phyloP scores from a whole-genome alignment of 2,888 invertebrate genomes.

The Aphidoletes aphidimyza region DNA sequence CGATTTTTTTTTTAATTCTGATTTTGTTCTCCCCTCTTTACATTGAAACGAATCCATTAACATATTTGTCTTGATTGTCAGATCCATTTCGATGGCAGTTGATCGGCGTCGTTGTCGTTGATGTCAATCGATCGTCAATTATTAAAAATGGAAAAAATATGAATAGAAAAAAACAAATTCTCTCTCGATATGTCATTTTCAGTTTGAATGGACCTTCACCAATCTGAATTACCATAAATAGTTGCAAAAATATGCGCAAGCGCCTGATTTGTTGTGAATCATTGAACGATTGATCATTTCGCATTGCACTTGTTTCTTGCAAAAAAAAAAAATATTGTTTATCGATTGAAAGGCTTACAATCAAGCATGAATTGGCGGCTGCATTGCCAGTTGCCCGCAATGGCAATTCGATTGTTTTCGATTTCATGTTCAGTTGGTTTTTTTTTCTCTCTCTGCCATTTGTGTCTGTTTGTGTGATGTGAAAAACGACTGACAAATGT shows the following conservation, averaged over 20 bases:
- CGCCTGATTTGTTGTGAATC: not conserved
- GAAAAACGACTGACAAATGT: not conserved
- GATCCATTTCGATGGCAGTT: not conserved
- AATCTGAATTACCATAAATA: slow-evolving; percentile 39
- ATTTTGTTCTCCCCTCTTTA: not conserved
- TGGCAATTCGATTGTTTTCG: not conserved
- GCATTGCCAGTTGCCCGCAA: not conserved
- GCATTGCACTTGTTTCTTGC: slow-evolving; percentile 11
- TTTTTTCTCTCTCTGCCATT: too few relatives aligned
- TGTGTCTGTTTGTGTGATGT: too few relatives aligned
- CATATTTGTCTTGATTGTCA: not conserved
- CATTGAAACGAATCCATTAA: not conserved
- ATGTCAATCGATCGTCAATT: slow-evolving; percentile 39
- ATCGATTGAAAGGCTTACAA: not conserved
- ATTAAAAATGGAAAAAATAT: slow-evolving; percentile 28
- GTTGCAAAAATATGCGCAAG: not conserved
- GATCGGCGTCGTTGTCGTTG: not conserved
- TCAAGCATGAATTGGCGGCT: not conserved
- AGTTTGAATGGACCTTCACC: slow-evolving; percentile 48
- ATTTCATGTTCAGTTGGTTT: too few relatives aligned
- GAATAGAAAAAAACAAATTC: not conserved
- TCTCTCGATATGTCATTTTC: not conserved
- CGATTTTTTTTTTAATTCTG: not conserved
- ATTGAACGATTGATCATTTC: not conserved
- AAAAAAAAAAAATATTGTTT: too few relatives aligned